These are phyloP conservation scores for Lepidochitona cinerea DNA, from an alignment of 2,888 invertebrate genomes.

Conservation along the genomic window DNA sequence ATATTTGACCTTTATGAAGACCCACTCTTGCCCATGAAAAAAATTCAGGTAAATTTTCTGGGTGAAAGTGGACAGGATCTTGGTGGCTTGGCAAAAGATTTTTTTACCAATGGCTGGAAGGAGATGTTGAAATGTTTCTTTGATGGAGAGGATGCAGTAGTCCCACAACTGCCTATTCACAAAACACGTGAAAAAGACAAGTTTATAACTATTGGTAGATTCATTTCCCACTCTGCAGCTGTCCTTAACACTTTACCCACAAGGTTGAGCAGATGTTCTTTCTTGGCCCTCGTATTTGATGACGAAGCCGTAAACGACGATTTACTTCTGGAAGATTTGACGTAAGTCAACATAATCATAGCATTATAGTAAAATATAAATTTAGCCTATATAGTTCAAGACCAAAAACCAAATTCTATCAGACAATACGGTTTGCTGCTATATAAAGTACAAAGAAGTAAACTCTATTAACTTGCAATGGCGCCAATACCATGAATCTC, in stretches of 20 bases:
- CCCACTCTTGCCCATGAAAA: neutral
- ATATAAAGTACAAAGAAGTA: too few relatives aligned
- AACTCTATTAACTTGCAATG: too few relatives aligned
- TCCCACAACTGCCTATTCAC: neutral
- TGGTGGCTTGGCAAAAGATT: neutral
- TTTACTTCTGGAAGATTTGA: neutral
- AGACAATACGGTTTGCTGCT: too few relatives aligned
- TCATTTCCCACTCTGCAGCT: neutral
- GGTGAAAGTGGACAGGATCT: neutral
- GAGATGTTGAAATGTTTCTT: neutral
- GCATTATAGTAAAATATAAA: too few relatives aligned
- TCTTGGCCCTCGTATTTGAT: neutral
- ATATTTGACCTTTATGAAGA: neutral
- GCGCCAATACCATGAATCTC: too few relatives aligned
- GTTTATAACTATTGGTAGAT: neutral
- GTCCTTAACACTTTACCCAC: neutral
- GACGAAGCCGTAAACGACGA: neutral
- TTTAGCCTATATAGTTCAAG: too few relatives aligned
- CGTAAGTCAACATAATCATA: too few relatives aligned
- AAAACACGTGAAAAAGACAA: too few relatives aligned
- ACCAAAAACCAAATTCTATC: too few relatives aligned
- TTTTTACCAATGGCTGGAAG: neutral
- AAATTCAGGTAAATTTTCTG: neutral
- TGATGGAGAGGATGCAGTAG: neutral
- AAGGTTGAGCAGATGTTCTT: neutral